These are phyloP conservation scores for Sprattus sprattus DNA, from an alignment of 2,113 vertebrate genomes.

Conservation along the genomic window DNA sequence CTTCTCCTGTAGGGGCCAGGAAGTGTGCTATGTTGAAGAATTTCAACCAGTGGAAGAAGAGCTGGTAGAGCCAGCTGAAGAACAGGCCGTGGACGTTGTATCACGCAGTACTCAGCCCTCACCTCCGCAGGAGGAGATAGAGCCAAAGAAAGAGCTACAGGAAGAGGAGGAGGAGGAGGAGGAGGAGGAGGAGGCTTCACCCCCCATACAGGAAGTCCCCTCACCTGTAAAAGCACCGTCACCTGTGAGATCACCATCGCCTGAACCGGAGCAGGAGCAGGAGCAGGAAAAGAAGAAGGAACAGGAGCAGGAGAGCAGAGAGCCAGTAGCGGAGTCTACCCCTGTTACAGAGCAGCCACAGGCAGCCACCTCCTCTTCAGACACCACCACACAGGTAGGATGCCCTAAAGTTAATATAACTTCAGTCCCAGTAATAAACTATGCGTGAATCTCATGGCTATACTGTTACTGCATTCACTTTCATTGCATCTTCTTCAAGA, in stretches of 20 bases:
- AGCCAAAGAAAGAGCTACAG: conserved; percentile 24
- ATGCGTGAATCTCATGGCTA: background rate
- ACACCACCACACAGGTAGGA: conserved; percentile 56
- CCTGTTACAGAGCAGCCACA: conserved; percentile 65
- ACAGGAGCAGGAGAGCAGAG: conserved; percentile 3
- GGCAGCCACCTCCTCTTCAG: conserved; percentile 30
- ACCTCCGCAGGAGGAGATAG: background rate
- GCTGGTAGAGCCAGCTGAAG: background rate
- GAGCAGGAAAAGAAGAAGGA: conserved; percentile 7
- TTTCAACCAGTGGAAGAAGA: conserved; percentile 37
- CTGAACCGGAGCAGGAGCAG: conserved; percentile 42
- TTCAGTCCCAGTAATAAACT: no score
- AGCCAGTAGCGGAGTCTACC: conserved; percentile 18
- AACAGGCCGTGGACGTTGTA: background rate
- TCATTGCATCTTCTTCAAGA: background rate
- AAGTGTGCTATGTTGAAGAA: conserved; percentile 37
- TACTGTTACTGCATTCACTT: background rate
- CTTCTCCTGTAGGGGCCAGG: conserved; percentile 50
- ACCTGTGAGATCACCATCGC: background rate
- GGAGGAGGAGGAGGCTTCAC: conserved; percentile 36
- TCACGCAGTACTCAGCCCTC: background rate
- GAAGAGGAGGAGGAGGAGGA: conserved; percentile 18
- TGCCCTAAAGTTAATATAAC: background rate
- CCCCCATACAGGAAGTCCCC: background rate
- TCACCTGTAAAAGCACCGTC: conserved; percentile 26